A percentile compares a stretch with the other conserved stretches of the same genome.
These are phyloP conservation scores for Cephonodes hylas DNA, from an alignment of 2,888 invertebrate genomes.

Conservation along the genomic window DNA sequence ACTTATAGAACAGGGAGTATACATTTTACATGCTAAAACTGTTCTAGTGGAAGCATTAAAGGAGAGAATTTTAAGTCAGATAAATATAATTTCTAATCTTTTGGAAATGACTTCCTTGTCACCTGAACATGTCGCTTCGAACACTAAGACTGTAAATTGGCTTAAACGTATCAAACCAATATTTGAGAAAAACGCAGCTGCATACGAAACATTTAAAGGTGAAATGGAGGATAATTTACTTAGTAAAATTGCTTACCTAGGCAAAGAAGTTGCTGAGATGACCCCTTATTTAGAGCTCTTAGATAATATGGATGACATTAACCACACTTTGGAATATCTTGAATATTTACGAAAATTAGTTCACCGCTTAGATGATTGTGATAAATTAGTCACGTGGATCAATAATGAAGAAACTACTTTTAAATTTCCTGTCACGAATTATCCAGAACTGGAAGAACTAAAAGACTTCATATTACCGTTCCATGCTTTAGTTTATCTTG, in stretches of 20 bases:
- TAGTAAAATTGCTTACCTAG: conserved; percentile 85
- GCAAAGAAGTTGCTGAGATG: conserved; percentile 86
- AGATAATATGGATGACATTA: conserved; percentile 91
- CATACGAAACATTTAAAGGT: conserved; percentile 90
- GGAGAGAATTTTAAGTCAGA: conserved; percentile 85
- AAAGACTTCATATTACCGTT: conserved; percentile 87
- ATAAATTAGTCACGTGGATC: conserved; percentile 90
- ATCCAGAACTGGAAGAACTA: conserved; percentile 89
- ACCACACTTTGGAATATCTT: conserved; percentile 89
- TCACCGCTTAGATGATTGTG: conserved; percentile 87
- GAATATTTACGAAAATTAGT: conserved; percentile 88
- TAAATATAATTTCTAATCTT: conserved; percentile 84
- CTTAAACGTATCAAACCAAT: conserved; percentile 89
- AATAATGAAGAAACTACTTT: conserved; percentile 94
- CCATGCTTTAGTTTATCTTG: conserved; percentile 84
- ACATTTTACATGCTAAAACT: conserved; percentile 90
- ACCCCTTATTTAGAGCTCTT: conserved; percentile 88
- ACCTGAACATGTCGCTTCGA: conserved; percentile 88
- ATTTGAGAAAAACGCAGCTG: conserved; percentile 89
- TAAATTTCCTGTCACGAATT: conserved; percentile 88
- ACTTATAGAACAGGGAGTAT: conserved; percentile 89
- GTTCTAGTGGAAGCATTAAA: conserved; percentile 85
- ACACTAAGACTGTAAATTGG: conserved; percentile 92
- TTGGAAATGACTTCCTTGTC: conserved; percentile 89
- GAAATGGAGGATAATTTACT: conserved; percentile 91